Conservation (phyloP, 2,113 vertebrate species). For the Charadrius vociferus region DNA sequence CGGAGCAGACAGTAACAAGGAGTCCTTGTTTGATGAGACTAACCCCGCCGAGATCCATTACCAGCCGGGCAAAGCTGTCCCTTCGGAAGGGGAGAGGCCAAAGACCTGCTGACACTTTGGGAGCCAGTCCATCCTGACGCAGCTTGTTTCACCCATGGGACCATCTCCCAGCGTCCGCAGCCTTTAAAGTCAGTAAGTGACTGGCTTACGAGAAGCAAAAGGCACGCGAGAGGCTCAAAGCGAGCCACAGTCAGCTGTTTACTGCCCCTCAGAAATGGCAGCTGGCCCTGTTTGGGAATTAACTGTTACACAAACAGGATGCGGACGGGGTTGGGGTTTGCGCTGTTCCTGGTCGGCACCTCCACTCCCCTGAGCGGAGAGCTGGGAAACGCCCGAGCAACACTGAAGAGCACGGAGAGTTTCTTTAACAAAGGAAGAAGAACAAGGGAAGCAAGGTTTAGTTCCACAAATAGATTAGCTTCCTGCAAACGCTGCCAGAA, state of each 20-base stretch:
- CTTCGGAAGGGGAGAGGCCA: neutral
- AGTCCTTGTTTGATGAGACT: neutral
- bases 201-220: neutral
- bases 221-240: neutral
- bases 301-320: slow-evolving; percentile 46
- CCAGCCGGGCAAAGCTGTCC: neutral
- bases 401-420: neutral
- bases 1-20: slow-evolving; percentile 19
- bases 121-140: neutral
- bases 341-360: neutral
- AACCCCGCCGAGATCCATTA: neutral
- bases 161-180: neutral
- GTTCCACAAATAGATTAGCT: slow-evolving; percentile 39
- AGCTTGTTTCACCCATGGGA: neutral
- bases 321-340: neutral
- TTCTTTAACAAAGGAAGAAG: slow-evolving; percentile 53
- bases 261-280: neutral
- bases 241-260: slow-evolving; percentile 28
- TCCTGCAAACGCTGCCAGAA: slow-evolving; percentile 38
- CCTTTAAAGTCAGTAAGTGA: neutral
- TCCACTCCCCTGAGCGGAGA: neutral
- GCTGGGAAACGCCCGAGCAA: slow-evolving; percentile 30
- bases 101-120: neutral
- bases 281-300: neutral
- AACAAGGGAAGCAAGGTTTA: slow-evolving; percentile 33